These are phyloP conservation scores for Meloidogyne floridensis DNA, from an alignment of 1,140 invertebrate genomes.

Conservation along the genomic window DNA sequence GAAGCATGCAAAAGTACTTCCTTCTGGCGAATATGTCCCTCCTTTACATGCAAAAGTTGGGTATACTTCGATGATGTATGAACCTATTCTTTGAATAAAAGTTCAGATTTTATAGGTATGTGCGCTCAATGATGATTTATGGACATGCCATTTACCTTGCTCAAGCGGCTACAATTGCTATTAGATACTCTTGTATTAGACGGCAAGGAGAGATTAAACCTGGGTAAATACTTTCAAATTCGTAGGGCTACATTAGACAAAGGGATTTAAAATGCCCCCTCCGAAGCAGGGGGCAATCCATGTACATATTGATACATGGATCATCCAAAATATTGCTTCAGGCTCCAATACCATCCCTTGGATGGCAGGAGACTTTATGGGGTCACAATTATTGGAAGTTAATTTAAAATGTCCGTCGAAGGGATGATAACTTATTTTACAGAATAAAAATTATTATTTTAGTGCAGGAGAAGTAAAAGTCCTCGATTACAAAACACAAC, in stretches of 20 bases:
- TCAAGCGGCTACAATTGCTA: conserved; percentile 66
- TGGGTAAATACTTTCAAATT: conserved; percentile 71
- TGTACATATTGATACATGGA: too few relatives aligned
- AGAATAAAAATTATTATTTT: not conserved
- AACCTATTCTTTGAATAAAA: conserved; percentile 67
- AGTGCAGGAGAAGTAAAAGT: conserved; percentile 83
- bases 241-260: too few relatives aligned
- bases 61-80: conserved; percentile 80
- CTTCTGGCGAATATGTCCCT: conserved; percentile 81
- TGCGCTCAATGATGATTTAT: conserved; percentile 76
- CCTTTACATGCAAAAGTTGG: conserved; percentile 81
- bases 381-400: too few relatives aligned
- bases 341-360: too few relatives aligned
- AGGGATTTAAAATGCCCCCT: too few relatives aligned
- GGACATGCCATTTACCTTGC: conserved; percentile 64
- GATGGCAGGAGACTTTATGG: conserved; percentile 37
- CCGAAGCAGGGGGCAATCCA: too few relatives aligned
- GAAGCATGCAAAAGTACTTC: conserved; percentile 80
- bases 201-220: conserved; percentile 81
- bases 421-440: too few relatives aligned
- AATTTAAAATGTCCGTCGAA: too few relatives aligned
- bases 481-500: conserved; percentile 87
- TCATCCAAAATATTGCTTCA: too few relatives aligned
- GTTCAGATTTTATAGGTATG: conserved; percentile 73
- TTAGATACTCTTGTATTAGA: conserved; percentile 83